These are phyloP conservation scores for Drosophila seclusa DNA, from an alignment of 2,888 invertebrate species.

Conservation along the genomic window DNA sequence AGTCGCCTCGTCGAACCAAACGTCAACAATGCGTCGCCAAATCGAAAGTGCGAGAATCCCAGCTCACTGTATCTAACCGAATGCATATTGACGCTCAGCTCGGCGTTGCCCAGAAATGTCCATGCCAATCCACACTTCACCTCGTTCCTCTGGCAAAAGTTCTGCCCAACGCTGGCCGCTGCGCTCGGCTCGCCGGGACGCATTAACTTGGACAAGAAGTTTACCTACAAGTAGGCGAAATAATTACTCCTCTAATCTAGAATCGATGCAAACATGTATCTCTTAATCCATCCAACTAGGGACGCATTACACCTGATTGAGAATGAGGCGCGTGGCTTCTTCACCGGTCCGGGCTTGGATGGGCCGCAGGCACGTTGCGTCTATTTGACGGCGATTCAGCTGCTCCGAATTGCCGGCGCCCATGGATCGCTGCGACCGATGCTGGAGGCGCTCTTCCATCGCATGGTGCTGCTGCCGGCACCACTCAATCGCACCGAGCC, in stretches of 20 bases:
- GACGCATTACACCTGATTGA: conserved; percentile 85
- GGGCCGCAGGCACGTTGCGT: conserved; percentile 95
- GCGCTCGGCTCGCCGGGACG: conserved; percentile 93
- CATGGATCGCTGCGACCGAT: conserved; percentile 95
- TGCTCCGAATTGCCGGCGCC: conserved; percentile 94
- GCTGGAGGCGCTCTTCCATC: conserved; percentile 95
- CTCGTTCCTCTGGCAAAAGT: conserved; percentile 95
- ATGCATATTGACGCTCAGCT: conserved; percentile 93
- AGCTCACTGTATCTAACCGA: conserved; percentile 92
- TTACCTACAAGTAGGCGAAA: conserved; percentile 87
- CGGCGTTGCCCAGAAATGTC: conserved; percentile 92
- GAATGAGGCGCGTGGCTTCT: conserved; percentile 85
- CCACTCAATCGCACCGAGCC: conserved; percentile 94
- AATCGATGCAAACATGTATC: background rate
- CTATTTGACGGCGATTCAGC: conserved; percentile 93
- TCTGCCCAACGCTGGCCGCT: conserved; percentile 95
- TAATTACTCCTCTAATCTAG: background rate
- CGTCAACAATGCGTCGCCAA: conserved; percentile 82
- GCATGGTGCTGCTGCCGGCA: conserved; percentile 95
- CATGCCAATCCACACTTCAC: conserved; percentile 94
- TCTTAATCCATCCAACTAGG: conserved; percentile 49
- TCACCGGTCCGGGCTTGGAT: conserved; percentile 87
- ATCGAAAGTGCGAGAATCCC: conserved; percentile 83
- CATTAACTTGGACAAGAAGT: conserved; percentile 90
- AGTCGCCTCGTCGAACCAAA: conserved; percentile 93